Base-by-base conservation (phyloP, 2,113 vertebrate genomes). In the Hemiprocne comata region DNA sequence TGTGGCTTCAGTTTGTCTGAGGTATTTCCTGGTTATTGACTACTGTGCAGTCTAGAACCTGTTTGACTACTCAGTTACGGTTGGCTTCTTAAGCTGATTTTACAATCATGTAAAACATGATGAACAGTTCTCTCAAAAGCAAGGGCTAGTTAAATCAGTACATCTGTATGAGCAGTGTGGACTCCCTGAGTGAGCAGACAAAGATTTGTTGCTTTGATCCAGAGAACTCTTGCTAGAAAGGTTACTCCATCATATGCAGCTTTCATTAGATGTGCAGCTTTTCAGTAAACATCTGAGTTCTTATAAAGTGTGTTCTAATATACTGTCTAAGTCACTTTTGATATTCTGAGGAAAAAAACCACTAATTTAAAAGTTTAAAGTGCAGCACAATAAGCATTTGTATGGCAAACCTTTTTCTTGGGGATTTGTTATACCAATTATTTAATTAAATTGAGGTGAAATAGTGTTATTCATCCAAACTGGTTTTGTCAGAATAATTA, bases 341-440 rank as follows among this genome's bases (percentile, higher is more conserved):
- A 33, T 79, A 69, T 64, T 53, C 36, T 66, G 70, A 76, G n/a
- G 20, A 65, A 51, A 34, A 62, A 28, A 2, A 0, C 0, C 13
- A 10, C 26, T 82, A 86, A 55, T 69, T 55, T 70, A 66, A 87
- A 64, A 2, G 3, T 60, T 92, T 57, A 40, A 82, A 93, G 69
- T 44, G 21, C 42, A 54, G 44, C 40, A 21, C 73, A 91, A 81
- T 84, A 90, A 76, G 20, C n/a, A 29, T 87, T 87, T 85, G 67
- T 72, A 51, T 53, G 26, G 46, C 64, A 90, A 86, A 70, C 29
- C 8, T 46, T 92, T 88, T 85, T 91, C 80, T 75, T 1, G 17
- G 33, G 36, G 64, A 76, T 93, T 77, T 95, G 74, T 83, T 61
- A 54, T 85, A 74, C 28, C 85, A 96, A 94, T 94, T 91, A 71